These are phyloP conservation scores for Dasyprocta punctata DNA, from an alignment of 2,113 vertebrate species.

Conservation along the genomic window DNA sequence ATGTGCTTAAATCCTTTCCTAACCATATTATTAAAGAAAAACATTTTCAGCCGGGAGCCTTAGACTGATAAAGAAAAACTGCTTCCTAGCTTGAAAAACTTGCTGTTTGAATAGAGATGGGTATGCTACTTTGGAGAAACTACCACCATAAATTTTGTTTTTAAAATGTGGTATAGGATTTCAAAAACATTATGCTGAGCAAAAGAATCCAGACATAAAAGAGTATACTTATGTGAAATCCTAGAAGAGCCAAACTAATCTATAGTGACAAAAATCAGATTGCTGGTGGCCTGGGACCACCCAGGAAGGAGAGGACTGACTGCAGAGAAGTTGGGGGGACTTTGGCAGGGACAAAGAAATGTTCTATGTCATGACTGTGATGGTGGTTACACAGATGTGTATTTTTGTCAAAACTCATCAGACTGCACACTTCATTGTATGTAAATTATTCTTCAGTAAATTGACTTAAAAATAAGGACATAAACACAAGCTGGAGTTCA, in stretches of 20 bases:
- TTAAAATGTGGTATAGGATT: neutral
- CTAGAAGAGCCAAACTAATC: neutral
- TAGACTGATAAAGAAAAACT: neutral
- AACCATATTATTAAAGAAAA: constrained; percentile 24
- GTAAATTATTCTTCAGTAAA: constrained; percentile 13
- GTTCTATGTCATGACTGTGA: neutral
- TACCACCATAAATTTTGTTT: constrained; percentile 39
- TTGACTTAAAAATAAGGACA: constrained; percentile 3
- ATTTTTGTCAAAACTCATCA: constrained; percentile 17
- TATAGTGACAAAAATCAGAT: constrained; percentile 47
- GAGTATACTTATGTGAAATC: neutral
- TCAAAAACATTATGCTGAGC: neutral
- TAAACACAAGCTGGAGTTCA: neutral
- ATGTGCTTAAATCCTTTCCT: neutral
- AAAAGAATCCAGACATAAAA: constrained; percentile 24
- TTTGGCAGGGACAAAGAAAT: neutral
- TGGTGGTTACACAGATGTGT: neutral
- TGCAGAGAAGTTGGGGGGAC: neutral
- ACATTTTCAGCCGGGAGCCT: neutral
- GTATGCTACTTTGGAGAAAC: neutral
- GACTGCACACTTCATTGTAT: neutral
- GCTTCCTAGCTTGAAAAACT: constrained; percentile 6
- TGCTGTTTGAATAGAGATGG: neutral
- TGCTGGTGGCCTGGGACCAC: neutral
- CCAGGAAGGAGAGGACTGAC: neutral